A percentile compares a stretch with the other conserved stretches of the same genome.
These are phyloP conservation scores for Protaetia brevitarsis DNA, from an alignment of 1,140 invertebrate species.

Conservation along the genomic window DNA sequence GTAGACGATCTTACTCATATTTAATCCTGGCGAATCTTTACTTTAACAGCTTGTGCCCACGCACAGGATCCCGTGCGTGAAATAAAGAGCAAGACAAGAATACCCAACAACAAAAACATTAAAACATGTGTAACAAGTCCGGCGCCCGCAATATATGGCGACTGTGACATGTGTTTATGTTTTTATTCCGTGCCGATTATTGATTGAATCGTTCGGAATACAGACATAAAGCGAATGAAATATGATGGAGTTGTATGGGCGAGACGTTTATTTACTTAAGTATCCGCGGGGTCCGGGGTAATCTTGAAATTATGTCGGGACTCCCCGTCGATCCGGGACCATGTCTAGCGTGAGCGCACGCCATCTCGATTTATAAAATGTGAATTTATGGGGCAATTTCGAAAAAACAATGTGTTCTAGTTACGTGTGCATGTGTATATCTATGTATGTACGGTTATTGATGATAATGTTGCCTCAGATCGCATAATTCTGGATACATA, in stretches of 20 bases:
- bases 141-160: neutral
- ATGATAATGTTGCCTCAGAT: neutral
- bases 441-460: neutral
- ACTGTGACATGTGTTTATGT: constrained; percentile 16
- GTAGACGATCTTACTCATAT: too few species aligned
- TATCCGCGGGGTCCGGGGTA: constrained; percentile 31
- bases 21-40: too few species aligned
- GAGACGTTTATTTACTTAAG: constrained; percentile 36
- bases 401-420: constrained; percentile 30
- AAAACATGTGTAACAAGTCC: neutral
- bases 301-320: constrained; percentile 34
- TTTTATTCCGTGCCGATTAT: constrained; percentile 19
- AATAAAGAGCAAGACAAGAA: neutral
- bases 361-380: constrained; percentile 37
- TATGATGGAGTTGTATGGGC: constrained; percentile 22
- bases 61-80: neutral
- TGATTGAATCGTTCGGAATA: constrained; percentile 20
- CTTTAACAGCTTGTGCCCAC: too few species aligned
- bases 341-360: constrained; percentile 33
- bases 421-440: constrained; percentile 13
- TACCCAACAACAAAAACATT: neutral
- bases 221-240: constrained; percentile 23
- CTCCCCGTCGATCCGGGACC: constrained; percentile 28
- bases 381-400: constrained; percentile 34
- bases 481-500: neutral